A percentile compares a stretch with the other conserved stretches of the same genome.
These are phyloP conservation scores for Drosophila pallidifrons DNA, from an alignment of 1,140 invertebrate species.

Conservation along the genomic window DNA sequence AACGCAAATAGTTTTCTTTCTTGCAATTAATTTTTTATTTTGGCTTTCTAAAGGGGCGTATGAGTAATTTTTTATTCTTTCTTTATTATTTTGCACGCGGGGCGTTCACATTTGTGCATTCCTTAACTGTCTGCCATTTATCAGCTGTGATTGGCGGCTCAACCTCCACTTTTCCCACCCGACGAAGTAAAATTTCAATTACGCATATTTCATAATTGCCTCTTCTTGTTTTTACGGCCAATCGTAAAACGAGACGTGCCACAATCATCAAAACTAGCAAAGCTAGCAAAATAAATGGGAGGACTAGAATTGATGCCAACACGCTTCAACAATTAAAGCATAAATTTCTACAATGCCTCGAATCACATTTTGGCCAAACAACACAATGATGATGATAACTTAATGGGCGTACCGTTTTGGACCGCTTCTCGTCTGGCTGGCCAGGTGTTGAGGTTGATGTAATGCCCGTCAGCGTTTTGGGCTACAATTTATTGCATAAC, in stretches of 20 bases:
- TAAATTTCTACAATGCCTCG: neutral
- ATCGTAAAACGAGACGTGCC: constrained; percentile 39
- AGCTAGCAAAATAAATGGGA: neutral
- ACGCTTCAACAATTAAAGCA: constrained; percentile 35
- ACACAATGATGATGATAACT: constrained; percentile 12
- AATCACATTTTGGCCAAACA: constrained; percentile 17
- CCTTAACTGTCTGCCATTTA: constrained; percentile 19
- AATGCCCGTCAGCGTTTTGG: constrained; percentile 8
- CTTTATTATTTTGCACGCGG: constrained; percentile 2
- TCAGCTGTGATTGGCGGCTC: constrained; percentile 26
- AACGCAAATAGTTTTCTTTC: constrained; percentile 49
- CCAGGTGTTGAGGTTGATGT: constrained; percentile 36
- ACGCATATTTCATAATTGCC: constrained; percentile 21
- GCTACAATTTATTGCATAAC: constrained; percentile 20
- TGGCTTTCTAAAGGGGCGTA: constrained; percentile 41
- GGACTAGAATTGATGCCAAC: constrained; percentile 18
- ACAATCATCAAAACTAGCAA: constrained; percentile 30
- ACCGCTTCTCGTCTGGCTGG: neutral
- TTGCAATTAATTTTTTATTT: constrained; percentile 40
- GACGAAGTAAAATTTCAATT: constrained; percentile 26
- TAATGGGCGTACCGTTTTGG: constrained; percentile 2
- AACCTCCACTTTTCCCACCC: neutral
- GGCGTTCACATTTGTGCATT: constrained; percentile 15
- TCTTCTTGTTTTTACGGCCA: constrained; percentile 10
- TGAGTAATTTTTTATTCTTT: constrained; percentile 14